phyloP scores from a whole-genome alignment of 2,888 invertebrate species.

The Leistus spinibarbis region DNA sequence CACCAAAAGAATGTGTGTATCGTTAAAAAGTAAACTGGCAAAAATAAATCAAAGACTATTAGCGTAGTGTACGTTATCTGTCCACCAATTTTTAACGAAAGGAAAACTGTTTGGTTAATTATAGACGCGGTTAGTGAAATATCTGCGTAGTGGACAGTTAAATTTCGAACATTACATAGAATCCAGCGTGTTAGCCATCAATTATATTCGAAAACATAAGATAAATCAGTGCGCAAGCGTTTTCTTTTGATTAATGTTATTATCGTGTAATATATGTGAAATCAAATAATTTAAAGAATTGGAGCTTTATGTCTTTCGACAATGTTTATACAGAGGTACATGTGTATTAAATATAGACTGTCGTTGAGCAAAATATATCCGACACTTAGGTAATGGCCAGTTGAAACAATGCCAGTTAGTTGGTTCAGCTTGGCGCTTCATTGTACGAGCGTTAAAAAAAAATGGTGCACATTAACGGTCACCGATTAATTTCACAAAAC shows the following conservation, averaged over 20 bases:
- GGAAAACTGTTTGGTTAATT: neutral
- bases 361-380: neutral
- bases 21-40: neutral
- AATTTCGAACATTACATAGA: neutral
- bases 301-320: neutral
- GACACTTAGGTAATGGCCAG: constrained; percentile 10
- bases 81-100: neutral
- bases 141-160: too few species aligned
- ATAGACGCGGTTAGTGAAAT: neutral
- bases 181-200: neutral
- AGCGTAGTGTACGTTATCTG: neutral
- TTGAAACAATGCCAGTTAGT: constrained; percentile 32
- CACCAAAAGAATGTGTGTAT: neutral
- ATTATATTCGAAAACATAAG: neutral
- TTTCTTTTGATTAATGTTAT: neutral
- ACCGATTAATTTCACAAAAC: neutral
- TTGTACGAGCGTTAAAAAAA: constrained; percentile 1
- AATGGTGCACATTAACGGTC: neutral
- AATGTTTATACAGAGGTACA: neutral
- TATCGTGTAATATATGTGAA: neutral
- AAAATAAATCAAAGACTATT: neutral
- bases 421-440: constrained; percentile 19
- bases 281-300: neutral
- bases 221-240: neutral
- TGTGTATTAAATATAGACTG: neutral